Conservation (phyloP, 2,113 vertebrate genomes). For the Sialia sialis region DNA sequence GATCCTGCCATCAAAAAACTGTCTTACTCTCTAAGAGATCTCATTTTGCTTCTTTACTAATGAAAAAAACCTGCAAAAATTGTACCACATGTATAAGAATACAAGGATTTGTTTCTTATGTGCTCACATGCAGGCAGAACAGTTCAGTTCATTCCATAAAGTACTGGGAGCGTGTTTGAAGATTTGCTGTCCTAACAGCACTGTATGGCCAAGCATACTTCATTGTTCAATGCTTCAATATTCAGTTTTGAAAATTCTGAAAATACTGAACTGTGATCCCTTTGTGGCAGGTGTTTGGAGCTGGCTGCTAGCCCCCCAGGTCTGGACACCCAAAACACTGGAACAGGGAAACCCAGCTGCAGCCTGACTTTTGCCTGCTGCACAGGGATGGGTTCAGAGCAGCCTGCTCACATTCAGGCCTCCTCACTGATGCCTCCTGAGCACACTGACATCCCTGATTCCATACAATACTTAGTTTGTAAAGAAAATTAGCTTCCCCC, state of each 20-base stretch:
- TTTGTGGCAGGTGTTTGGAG: neutral
- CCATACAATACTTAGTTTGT: neutral
- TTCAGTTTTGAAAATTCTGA: neutral
- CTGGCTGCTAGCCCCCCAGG: neutral
- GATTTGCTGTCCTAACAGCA: neutral
- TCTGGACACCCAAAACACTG: neutral
- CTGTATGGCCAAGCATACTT: neutral
- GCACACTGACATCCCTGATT: neutral
- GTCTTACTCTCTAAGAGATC: neutral
- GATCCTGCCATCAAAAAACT: accelerated
- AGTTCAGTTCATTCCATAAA: neutral
- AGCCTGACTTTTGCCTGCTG: neutral
- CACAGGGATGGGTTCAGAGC: accelerated
- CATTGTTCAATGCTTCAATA: neutral
- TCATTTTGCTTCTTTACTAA: neutral
- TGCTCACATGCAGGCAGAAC: neutral
- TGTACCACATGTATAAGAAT: neutral
- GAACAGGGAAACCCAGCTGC: accelerated
- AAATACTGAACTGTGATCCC: neutral
- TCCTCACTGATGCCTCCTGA: neutral
- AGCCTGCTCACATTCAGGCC: neutral
- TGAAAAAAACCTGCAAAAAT: neutral
- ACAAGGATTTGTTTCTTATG: neutral
- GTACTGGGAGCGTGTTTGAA: neutral
- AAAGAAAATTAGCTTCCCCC: conserved; percentile 23